phyloP scores from a whole-genome alignment of 2,888 invertebrate genomes.

The Hyposoter dolosus region DNA sequence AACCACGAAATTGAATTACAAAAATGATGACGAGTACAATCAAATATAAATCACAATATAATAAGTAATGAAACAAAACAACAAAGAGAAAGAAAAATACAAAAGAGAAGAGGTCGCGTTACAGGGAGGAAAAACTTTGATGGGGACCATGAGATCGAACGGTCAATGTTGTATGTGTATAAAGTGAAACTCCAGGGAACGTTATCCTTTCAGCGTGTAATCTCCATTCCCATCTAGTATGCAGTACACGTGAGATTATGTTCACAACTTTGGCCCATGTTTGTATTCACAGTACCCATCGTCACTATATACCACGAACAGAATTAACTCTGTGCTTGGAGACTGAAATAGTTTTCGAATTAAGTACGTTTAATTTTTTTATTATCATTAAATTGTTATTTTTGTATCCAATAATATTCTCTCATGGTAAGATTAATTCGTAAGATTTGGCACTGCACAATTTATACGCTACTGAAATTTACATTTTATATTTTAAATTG shows the following conservation, averaged over 20 bases:
- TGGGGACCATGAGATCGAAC: conserved; percentile 24
- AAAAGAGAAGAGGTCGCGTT: not conserved
- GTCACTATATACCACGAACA: not conserved
- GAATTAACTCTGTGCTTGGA: not conserved
- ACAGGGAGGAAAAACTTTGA: conserved; percentile 27
- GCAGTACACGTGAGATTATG: conserved; percentile 11
- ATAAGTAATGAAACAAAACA: not conserved
- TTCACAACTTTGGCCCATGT: conserved; percentile 37
- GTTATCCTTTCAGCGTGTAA: conserved; percentile 30
- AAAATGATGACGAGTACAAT: no score
- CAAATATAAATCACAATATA: not conserved
- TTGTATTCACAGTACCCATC: not conserved
- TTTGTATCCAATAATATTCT: not conserved
- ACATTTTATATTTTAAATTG: not conserved
- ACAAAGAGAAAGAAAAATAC: not conserved
- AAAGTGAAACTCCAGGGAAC: conserved; percentile 36
- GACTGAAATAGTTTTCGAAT: not conserved
- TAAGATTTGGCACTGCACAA: not conserved
- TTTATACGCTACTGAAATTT: not conserved
- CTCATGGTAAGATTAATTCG: not conserved
- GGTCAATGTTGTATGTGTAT: conserved; percentile 35
- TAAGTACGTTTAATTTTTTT: not conserved
- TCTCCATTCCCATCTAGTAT: conserved; percentile 17
- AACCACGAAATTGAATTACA: no score
- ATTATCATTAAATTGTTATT: not conserved